Base-by-base conservation (phyloP, 2,888 invertebrate genomes). In the Incurvaria masculella region DNA sequence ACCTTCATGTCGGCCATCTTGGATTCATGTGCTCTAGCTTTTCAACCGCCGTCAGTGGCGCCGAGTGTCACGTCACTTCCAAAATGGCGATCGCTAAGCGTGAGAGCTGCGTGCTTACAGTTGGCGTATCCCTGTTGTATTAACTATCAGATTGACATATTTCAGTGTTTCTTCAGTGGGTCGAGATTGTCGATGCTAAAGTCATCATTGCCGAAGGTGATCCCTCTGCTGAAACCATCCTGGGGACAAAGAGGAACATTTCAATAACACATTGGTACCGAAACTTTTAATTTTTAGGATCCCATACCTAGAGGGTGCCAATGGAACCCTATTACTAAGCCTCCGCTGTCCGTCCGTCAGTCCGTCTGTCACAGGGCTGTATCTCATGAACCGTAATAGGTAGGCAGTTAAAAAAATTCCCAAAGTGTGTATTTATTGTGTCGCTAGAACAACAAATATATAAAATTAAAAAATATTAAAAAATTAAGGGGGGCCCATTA, bases 131-230 rank as follows among this genome's bases (percentile, higher is more conserved):
- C 14, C 11, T n/a, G n/a, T n/a, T 14, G 26, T 14, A 17, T 44
- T 55, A 55, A 49, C 53, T 57, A 56, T 45, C 51, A 51, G 23
- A 44, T 51, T 49, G 51, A 49, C n/a, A 14, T 33, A 3, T 8
- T 63, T 79, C 69, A 84, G 69, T 84, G 83, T 66, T 92, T 92
- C 70, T 89, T 86, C 61, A 96, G 79, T 51, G 96, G 96, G 81
- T 96, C 96, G 69, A 96, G 83, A 72, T 93, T 94, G 68, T 94
- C 95, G 72, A 96, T 79, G 57, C 92, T 91, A 79, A 97, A 97
- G 79, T 96, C 95, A 69, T 95, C 95, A 65, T 91, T 90, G 61
- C 91, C 92, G 74, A 94, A 90, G 54, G 89, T 84, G 62, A 93
- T 81, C 57, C 93, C 93, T 72, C 90, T 83, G 72, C 89, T 91